Evolutionary conservation across 2,888 invertebrate species (phyloP).

Genomic region (Ormyrus pomaceus): DNA sequence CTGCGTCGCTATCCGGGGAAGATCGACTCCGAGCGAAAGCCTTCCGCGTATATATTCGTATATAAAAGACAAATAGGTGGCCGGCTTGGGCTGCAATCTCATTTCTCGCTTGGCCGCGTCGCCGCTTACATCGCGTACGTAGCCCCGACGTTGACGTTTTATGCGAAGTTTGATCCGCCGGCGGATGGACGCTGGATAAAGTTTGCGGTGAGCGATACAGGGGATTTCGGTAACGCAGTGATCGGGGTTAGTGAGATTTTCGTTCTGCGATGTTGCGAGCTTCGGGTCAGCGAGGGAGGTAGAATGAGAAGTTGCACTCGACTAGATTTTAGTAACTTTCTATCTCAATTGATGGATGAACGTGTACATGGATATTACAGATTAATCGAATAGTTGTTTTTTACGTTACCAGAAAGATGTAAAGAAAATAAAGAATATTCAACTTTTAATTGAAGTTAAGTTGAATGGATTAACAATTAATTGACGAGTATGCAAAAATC

Average conservation of each 20-base stretch:
- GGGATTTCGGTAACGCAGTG: not conserved
- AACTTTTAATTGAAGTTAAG: too few species aligned
- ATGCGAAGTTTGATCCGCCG: slow-evolving; percentile 38
- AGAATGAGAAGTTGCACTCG: too few species aligned
- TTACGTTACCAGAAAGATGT: too few species aligned
- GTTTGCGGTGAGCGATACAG: not conserved
- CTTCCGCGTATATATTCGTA: not conserved
- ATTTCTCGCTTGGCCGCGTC: slow-evolving; percentile 44
- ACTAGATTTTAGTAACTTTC: too few species aligned
- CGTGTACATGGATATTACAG: too few species aligned
- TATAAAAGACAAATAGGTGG: slow-evolving; percentile 35
- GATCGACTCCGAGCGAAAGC: not conserved
- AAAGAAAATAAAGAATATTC: too few species aligned
- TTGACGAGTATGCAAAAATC: too few species aligned
- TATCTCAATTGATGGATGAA: too few species aligned
- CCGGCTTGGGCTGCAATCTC: slow-evolving; percentile 12
- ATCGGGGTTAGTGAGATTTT: not conserved
- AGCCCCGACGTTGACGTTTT: slow-evolving; percentile 39
- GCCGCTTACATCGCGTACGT: not conserved
- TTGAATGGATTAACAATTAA: too few species aligned
- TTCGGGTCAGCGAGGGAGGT: too few species aligned
- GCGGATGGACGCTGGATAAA: not conserved
- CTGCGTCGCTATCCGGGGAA: not conserved
- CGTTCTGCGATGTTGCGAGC: too few species aligned
- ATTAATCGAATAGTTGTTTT: too few species aligned